A percentile compares a stretch with the other conserved stretches of the same genome.
Evolutionary conservation across 2,113 vertebrate genomes (phyloP).

Genomic region (Chrysochloris asiatica): DNA sequence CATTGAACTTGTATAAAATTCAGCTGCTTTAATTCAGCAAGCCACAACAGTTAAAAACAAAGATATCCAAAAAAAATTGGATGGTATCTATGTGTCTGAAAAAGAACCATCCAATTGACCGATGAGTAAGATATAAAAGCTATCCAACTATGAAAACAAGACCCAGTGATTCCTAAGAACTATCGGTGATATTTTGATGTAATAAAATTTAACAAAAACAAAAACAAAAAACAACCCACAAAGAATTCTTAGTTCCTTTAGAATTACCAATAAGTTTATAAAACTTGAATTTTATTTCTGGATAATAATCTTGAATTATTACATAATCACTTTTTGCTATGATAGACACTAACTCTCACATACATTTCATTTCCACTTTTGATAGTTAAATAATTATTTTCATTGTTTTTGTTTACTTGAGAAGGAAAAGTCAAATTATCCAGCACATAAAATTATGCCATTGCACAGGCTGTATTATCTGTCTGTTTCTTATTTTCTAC

Average conservation of each 20-base stretch:
- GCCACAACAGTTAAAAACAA: no score
- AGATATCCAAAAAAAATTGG: no score
- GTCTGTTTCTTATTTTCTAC: not conserved
- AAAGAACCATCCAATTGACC: no score
- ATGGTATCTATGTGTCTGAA: no score
- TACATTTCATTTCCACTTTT: not conserved
- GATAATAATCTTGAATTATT: not conserved
- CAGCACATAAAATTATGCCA: not conserved
- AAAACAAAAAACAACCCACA: no score
- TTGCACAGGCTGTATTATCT: not conserved
- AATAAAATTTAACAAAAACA: no score
- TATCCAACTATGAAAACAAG: no score
- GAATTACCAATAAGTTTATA: not conserved
- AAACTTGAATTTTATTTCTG: not conserved
- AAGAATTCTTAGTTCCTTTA: not conserved
- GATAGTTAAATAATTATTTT: not conserved
- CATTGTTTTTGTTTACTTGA: not conserved
- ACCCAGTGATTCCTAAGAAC: no score
- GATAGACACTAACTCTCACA: not conserved
- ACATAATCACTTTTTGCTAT: not conserved
- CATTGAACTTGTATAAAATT: no score
- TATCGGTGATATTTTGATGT: no score
- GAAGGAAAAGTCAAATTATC: not conserved
- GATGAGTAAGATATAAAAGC: no score
- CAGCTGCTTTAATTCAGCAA: no score